These are phyloP conservation scores for Thysanoteuthis rhombus DNA, from an alignment of 2,888 invertebrate species.

Conservation along the genomic window DNA sequence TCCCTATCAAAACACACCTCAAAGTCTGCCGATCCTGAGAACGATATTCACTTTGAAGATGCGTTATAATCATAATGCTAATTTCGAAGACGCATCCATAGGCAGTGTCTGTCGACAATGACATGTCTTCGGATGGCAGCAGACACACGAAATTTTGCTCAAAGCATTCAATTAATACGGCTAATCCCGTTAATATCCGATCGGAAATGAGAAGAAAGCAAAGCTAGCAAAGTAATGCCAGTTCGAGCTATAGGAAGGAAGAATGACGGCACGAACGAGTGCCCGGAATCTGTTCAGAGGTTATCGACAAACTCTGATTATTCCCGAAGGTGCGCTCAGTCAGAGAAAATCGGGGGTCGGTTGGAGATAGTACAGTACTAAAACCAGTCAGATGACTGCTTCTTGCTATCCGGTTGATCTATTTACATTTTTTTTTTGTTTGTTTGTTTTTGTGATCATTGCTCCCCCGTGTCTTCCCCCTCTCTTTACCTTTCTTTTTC, in stretches of 20 bases:
- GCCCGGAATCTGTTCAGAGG: background rate
- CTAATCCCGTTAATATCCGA: background rate
- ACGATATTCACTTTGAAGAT: too few species aligned
- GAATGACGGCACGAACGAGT: background rate
- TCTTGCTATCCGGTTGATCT: too few species aligned
- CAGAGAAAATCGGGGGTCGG: background rate
- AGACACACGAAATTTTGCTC: background rate
- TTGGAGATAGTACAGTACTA: background rate
- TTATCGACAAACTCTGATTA: background rate
- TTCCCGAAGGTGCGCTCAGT: background rate
- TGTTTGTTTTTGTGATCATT: too few species aligned
- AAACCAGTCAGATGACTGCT: too few species aligned
- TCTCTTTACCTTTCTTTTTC: too few species aligned
- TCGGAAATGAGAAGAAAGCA: background rate
- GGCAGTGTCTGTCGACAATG: background rate
- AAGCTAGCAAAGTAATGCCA: background rate
- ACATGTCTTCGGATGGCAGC: background rate
- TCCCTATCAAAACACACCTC: too few species aligned
- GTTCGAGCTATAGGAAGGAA: background rate
- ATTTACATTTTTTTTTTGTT: too few species aligned
- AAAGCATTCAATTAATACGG: background rate
- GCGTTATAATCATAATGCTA: too few species aligned
- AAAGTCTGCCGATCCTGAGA: too few species aligned
- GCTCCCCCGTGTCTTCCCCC: too few species aligned
- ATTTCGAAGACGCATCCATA: too few species aligned